Evolutionary conservation across 2,113 vertebrate genomes (phyloP).

Genomic region (Datnioides undecimradiatus): DNA sequence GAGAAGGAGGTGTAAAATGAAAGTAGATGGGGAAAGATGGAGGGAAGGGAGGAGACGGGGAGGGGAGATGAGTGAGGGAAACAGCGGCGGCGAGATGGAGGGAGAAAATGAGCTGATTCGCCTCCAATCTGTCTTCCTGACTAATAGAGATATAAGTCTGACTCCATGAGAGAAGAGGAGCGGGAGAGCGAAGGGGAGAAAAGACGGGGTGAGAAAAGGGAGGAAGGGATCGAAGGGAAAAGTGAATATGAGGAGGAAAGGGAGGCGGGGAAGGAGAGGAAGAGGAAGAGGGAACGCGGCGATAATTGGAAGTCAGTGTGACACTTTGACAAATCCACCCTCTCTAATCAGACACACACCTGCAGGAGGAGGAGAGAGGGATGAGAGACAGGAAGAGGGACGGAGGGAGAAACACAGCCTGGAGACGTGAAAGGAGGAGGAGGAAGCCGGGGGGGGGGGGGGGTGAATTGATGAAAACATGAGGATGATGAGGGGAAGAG

Average conservation of each 20-base stretch:
- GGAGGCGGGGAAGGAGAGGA: not conserved
- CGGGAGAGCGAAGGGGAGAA: not conserved
- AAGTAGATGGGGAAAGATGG: constrained; percentile 4
- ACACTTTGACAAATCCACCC: constrained; percentile 36
- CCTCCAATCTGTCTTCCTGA: constrained; percentile 27
- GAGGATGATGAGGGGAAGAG: constrained; percentile 12
- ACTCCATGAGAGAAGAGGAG: not conserved
- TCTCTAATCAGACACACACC: constrained; percentile 30
- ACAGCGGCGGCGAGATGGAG: constrained; percentile 11
- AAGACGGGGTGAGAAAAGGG: not conserved
- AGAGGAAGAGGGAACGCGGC: not conserved
- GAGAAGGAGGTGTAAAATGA: constrained; percentile 5
- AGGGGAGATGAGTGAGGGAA: not conserved
- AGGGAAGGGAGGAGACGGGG: not conserved
- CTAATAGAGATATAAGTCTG: constrained; percentile 50
- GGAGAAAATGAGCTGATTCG: constrained; percentile 47
- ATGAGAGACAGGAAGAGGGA: not conserved
- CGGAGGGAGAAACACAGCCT: not conserved
- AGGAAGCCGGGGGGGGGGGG: not conserved
- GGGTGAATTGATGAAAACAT: constrained; percentile 4
- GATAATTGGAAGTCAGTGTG: constrained; percentile 26
- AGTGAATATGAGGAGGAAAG: not conserved
- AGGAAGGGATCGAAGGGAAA: not conserved
- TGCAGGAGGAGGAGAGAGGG: not conserved
- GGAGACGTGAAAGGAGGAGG: not conserved